A percentile compares a stretch with the other conserved stretches of the same genome.
phyloP scores from a whole-genome alignment of 2,888 invertebrate genomes.

The Trachelus stipa region DNA sequence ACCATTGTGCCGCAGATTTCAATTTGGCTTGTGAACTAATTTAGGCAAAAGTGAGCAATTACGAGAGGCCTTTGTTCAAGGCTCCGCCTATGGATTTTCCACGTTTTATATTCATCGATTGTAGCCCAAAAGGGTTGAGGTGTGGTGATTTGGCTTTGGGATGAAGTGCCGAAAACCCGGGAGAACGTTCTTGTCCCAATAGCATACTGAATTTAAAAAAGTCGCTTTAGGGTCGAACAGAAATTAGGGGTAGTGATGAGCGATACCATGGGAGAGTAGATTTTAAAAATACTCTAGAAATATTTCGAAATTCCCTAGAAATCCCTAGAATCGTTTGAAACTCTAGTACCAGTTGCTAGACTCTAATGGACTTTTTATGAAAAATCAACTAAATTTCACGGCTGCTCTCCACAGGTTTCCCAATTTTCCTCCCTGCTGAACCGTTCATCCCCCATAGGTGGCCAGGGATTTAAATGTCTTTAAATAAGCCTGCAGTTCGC shows the following conservation, averaged over 20 bases:
- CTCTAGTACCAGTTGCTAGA: neutral
- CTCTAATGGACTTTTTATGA: neutral
- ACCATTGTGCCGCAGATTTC: slow-evolving; percentile 3
- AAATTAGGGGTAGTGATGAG: neutral
- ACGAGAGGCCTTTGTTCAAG: slow-evolving; percentile 20
- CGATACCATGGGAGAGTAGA: neutral
- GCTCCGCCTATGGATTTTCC: slow-evolving; percentile 15
- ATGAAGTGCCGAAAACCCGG: slow-evolving; percentile 14
- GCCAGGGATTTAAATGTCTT: neutral
- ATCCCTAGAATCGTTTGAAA: neutral
- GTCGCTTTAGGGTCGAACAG: neutral
- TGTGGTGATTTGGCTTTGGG: slow-evolving; percentile 10
- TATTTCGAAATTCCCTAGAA: neutral
- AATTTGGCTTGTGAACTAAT: slow-evolving; percentile 17
- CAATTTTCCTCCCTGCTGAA: neutral
- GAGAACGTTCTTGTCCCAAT: slow-evolving; percentile 11
- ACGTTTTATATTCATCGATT: slow-evolving; percentile 25
- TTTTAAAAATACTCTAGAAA: neutral
- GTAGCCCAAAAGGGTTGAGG: slow-evolving; percentile 20
- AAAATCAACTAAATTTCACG: neutral
- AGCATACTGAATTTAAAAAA: slow-evolving; percentile 13
- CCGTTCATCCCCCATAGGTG: neutral
- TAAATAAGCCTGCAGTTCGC: slow-evolving; percentile 1
- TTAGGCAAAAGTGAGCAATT: slow-evolving; percentile 26
- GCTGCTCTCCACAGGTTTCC: neutral